A percentile compares a stretch with the other conserved stretches of the same genome.
Conservation (phyloP, 2,113 vertebrate genomes). For the Turnix velox region DNA sequence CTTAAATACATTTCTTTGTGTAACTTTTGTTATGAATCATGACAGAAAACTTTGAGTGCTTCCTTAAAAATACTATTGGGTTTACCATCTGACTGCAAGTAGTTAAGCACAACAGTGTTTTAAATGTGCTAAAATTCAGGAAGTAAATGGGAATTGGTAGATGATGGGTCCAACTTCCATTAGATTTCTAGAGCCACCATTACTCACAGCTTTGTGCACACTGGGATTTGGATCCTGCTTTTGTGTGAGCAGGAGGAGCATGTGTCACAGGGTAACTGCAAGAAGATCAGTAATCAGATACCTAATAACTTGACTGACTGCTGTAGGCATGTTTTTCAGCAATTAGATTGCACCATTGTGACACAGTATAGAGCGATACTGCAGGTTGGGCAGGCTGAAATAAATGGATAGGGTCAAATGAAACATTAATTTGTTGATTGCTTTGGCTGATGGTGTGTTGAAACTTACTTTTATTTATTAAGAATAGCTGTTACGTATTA, state of each 20-base stretch:
- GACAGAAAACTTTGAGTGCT: background rate
- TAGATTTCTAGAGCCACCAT: background rate
- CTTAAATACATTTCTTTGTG: background rate
- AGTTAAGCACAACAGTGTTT: background rate
- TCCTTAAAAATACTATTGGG: background rate
- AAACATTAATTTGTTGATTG: background rate
- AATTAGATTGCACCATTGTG: background rate
- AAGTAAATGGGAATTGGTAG: background rate
- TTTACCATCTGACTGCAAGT: background rate
- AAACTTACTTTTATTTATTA: background rate
- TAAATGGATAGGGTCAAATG: background rate
- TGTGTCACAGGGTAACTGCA: background rate
- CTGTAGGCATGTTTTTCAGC: background rate
- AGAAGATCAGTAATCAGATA: background rate
- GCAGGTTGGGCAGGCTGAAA: background rate
- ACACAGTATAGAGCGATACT: background rate
- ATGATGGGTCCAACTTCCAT: background rate
- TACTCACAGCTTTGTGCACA: accelerated
- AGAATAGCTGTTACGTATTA: background rate
- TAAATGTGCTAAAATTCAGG: background rate
- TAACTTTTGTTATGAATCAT: background rate
- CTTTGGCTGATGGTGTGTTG: background rate
- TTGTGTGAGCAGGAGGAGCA: background rate
- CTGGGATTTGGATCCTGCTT: background rate
- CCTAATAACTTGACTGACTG: background rate